Evolutionary conservation across 2,888 invertebrate genomes (phyloP).

Genomic region (Nesidiocoris tenuis): DNA sequence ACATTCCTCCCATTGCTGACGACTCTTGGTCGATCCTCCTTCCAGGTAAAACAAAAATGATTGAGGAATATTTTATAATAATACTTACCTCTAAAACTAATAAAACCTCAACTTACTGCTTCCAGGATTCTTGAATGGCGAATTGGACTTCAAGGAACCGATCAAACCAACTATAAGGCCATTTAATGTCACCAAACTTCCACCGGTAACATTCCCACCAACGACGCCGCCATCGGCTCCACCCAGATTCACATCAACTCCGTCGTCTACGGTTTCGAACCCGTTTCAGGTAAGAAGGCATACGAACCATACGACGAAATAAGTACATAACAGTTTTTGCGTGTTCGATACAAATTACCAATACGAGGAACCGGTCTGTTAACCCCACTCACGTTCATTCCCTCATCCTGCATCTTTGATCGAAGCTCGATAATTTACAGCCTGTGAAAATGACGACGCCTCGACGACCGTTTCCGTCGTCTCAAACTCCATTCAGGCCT

Average conservation of each 20-base stretch:
- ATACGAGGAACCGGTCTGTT: too few relatives aligned
- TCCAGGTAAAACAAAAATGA: conserved; percentile 62
- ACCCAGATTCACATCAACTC: not conserved
- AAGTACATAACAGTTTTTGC: too few relatives aligned
- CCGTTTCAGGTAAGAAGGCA: not conserved
- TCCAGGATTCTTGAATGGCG: conserved; percentile 44
- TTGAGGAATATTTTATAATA: too few relatives aligned
- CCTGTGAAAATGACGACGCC: conserved; percentile 10
- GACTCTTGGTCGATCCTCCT: conserved; percentile 76
- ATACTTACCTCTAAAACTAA: too few relatives aligned
- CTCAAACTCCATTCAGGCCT: conserved; percentile 5
- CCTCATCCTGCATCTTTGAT: too few relatives aligned
- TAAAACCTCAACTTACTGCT: too few relatives aligned
- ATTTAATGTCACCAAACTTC: not conserved
- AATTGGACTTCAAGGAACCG: conserved; percentile 44
- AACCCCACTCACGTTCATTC: too few relatives aligned
- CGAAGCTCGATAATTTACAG: too few relatives aligned
- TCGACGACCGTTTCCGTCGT: conserved; percentile 1
- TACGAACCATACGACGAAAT: too few relatives aligned
- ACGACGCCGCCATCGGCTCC: conserved; percentile 14
- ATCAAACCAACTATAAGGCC: conserved; percentile 14
- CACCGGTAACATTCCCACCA: conserved; percentile 1
- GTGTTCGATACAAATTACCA: too few relatives aligned
- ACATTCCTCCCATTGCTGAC: conserved; percentile 45
- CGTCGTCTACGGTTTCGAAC: not conserved